Percentiles rank a stretch among this genome's conserved stretches.
Conservation (phyloP, 2,888 invertebrate species). For the Oligia strigilis region DNA sequence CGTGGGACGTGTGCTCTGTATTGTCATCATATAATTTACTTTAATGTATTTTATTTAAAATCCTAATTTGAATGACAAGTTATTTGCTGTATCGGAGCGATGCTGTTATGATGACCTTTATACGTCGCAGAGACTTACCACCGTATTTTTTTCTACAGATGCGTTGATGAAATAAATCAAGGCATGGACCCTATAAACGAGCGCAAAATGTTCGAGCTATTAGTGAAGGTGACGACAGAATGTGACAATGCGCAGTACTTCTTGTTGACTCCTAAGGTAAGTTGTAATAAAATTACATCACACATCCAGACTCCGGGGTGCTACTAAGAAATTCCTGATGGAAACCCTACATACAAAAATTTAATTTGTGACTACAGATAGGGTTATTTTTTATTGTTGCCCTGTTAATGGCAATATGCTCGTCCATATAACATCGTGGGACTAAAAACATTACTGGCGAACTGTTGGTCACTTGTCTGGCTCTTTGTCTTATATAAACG, state of each 20-base stretch:
- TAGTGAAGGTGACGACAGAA: conserved; percentile 94
- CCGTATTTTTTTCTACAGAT: conserved; percentile 81
- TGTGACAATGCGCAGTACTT: conserved; percentile 95
- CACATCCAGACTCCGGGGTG: too few species aligned
- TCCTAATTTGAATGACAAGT: background rate
- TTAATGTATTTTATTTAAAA: background rate
- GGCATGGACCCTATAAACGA: conserved; percentile 97
- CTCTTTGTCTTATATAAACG: background rate
- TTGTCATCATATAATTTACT: too few species aligned
- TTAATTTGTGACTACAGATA: background rate
- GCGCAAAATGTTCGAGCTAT: conserved; percentile 94
- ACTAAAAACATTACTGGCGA: background rate
- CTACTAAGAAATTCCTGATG: too few species aligned
- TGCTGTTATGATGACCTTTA: background rate
- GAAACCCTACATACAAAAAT: too few species aligned
- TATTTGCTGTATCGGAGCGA: background rate
- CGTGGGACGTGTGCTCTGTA: too few species aligned
- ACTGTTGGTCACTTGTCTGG: background rate
- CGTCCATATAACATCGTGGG: background rate
- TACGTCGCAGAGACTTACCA: background rate
- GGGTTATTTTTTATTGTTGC: background rate
- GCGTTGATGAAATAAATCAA: conserved; percentile 94
- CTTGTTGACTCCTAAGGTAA: conserved; percentile 97
- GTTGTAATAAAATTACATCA: conserved; percentile 2
- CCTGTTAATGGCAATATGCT: background rate